These are phyloP conservation scores for Sitophilus oryzae DNA, from an alignment of 1,140 invertebrate genomes.

Conservation along the genomic window DNA sequence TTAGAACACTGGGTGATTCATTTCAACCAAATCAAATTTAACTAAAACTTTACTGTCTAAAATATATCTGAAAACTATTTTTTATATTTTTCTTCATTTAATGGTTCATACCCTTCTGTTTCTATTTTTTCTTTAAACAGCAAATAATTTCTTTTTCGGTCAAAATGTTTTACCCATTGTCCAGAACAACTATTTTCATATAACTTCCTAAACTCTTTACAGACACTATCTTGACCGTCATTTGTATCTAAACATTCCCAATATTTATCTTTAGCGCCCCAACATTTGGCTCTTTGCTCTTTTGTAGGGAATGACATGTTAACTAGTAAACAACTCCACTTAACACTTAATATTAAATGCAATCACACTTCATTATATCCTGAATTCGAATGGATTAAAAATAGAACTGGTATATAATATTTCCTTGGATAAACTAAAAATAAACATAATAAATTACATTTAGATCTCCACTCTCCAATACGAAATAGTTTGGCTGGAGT, in stretches of 20 bases:
- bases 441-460: slow-evolving; percentile 27
- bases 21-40: too few species aligned
- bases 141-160: slow-evolving; percentile 79
- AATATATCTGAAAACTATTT: slow-evolving; percentile 10
- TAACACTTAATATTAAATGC: not conserved
- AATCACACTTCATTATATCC: slow-evolving; percentile 8
- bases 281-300: slow-evolving; percentile 74
- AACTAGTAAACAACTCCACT: not conserved
- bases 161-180: slow-evolving; percentile 92
- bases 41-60: not conserved
- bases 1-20: too few species aligned
- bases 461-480: slow-evolving; percentile 9
- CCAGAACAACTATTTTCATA: slow-evolving; percentile 80
- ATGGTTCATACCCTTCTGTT: slow-evolving; percentile 74
- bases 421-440: slow-evolving; percentile 28
- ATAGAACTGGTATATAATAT: slow-evolving; percentile 19
- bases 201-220: slow-evolving; percentile 63
- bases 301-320: slow-evolving; percentile 79
- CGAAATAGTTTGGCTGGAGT: slow-evolving; percentile 6
- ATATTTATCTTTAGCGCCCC: slow-evolving; percentile 76
- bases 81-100: slow-evolving; percentile 38
- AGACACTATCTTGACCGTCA: slow-evolving; percentile 48
- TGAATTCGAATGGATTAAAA: slow-evolving; percentile 11
- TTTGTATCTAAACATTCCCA: slow-evolving; percentile 79
- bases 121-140: slow-evolving; percentile 86